Base-by-base conservation (phyloP, 1,140 invertebrate genomes). In the Trissolcus basalis region DNA sequence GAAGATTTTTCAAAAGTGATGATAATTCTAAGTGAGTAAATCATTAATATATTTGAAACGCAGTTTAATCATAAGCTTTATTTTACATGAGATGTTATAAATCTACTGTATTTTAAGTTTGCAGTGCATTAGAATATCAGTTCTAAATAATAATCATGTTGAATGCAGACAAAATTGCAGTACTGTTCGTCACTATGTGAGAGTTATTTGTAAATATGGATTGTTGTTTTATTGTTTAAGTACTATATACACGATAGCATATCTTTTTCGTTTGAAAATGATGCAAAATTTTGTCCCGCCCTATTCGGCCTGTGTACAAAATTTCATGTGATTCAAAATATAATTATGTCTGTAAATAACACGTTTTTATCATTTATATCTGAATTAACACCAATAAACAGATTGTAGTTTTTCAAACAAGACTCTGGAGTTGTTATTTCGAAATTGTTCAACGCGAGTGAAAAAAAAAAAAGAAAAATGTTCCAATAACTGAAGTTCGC, bases 191-290 rank as follows among this genome's bases (percentile, higher is more conserved):
- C 51, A 45, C 35, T 47, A 68, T 48, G 61, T 56, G 64, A 81
- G 75, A 54, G 69, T 71, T 58, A 83, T 27, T 82, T 80, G 84
- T 85, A 86, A 74, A 85, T 85, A 86, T 79, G 64, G 77, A 81
- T 79, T 86, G 84, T 86, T 86, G 78, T 78, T 85, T 56, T 85
- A 84, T 85, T 85, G 78, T 84, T 83, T 86, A 86, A 85, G 84
- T 76, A 81, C 81, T 78, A 80, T 16, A 49, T 7, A 12, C 61
- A 61, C 43, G 15, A 49, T 61, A 61, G 44, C 45, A 61, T 44
- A 70, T 33, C 36, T 65, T 49, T n/a, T 54, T 64, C 54, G 4
- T 47, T 51, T 13, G 48, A 64, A 55, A 55, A 49, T 49, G 0
- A 13, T 27, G 19, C 19, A 27, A 27, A 27, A 27, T 6, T 27